Evolutionary conservation across 2,888 invertebrate species (phyloP).

Genomic region (Lymantria dispar): DNA sequence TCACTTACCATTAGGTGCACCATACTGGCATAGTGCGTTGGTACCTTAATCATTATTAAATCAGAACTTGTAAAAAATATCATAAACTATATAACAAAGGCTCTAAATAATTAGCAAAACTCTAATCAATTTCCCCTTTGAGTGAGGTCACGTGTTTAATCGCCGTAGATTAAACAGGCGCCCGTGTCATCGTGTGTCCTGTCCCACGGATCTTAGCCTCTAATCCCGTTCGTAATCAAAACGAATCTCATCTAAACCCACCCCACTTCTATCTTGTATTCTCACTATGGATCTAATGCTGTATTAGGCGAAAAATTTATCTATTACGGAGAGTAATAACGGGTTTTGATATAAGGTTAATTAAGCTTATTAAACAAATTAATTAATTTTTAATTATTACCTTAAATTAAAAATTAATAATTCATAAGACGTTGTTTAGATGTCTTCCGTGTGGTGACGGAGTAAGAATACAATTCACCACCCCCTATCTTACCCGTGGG

Average conservation of each 20-base stretch:
- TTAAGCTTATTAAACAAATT: too few relatives aligned
- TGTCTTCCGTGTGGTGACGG: too few relatives aligned
- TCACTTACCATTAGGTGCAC: too few relatives aligned
- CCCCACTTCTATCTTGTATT: conserved; percentile 29
- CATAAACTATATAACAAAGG: conserved; percentile 1
- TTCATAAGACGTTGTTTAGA: too few relatives aligned
- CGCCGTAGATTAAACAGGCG: conserved; percentile 43
- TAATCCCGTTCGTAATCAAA: conserved; percentile 71
- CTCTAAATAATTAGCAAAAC: conserved; percentile 30
- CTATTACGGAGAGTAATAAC: too few relatives aligned
- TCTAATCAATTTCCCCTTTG: conserved; percentile 35
- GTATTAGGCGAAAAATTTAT: conserved; percentile 13
- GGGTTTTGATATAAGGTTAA: too few relatives aligned
- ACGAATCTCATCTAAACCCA: conserved; percentile 55
- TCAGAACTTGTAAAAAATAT: background rate
- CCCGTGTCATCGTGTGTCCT: conserved; percentile 41
- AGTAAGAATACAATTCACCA: too few relatives aligned
- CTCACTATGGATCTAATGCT: conserved; percentile 22
- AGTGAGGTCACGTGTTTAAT: conserved; percentile 46
- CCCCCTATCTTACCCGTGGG: too few relatives aligned
- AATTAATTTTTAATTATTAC: too few relatives aligned
- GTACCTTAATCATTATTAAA: too few relatives aligned
- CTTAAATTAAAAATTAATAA: too few relatives aligned
- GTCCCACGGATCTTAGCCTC: conserved; percentile 57
- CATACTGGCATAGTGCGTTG: too few relatives aligned